phyloP scores from a whole-genome alignment of 2,113 vertebrate genomes.

The Sinocyclocheilus maitianheensis region DNA sequence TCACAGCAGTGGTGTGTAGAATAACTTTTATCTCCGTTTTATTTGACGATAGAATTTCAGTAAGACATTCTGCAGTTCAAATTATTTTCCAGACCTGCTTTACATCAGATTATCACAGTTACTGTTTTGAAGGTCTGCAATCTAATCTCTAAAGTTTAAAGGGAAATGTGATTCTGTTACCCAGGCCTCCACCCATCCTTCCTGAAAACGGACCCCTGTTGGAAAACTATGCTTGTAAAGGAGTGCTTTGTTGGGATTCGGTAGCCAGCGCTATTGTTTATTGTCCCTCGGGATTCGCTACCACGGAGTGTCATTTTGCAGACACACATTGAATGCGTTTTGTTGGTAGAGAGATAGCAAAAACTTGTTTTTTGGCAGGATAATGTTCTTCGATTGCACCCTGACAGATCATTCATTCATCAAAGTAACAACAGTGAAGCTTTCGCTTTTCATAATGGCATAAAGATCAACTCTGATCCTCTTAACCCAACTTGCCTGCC shows the following conservation, averaged over 20 bases:
- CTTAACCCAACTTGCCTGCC: background rate
- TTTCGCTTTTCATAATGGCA: background rate
- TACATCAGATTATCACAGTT: background rate
- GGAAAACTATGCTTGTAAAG: constrained; percentile 35
- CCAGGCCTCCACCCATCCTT: constrained; percentile 64
- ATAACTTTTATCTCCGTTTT: background rate
- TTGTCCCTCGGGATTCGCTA: constrained; percentile 62
- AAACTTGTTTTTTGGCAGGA: background rate
- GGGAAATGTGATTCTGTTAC: constrained; percentile 51
- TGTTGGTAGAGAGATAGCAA: background rate
- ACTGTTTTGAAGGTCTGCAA: constrained; percentile 18
- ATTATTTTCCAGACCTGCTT: background rate
- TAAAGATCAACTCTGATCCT: constrained; percentile 12
- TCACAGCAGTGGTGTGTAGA: background rate
- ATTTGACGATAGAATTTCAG: background rate
- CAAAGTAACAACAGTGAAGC: background rate
- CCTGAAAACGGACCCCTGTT: constrained; percentile 65
- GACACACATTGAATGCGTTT: background rate
- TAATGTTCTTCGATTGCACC: background rate
- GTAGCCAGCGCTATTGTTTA: constrained; percentile 68
- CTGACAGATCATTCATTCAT: background rate
- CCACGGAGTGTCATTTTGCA: background rate
- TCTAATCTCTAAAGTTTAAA: constrained; percentile 45
- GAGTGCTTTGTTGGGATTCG: constrained; percentile 53
- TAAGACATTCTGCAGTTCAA: background rate